Evolutionary conservation across 2,113 vertebrate genomes (phyloP).

Genomic region (Hypanus sabinus): DNA sequence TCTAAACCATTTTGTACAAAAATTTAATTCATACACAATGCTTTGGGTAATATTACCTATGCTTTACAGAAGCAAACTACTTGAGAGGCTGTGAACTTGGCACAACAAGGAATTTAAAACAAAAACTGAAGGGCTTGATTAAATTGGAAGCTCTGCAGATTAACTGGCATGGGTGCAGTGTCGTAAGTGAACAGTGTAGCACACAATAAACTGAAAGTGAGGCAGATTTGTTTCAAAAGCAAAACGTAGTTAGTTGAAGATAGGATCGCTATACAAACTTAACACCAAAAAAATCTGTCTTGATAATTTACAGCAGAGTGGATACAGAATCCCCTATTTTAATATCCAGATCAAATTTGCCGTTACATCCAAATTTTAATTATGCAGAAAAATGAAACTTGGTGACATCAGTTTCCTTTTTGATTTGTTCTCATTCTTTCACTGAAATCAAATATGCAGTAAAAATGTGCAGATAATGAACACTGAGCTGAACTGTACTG

Average conservation of each 20-base stretch:
- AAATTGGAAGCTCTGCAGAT: no score
- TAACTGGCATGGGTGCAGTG: no score
- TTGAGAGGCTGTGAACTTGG: no score
- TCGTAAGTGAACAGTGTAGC: no score
- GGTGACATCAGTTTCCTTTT: not conserved
- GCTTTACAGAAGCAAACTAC: not conserved
- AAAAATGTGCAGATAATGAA: no score
- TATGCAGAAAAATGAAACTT: not conserved
- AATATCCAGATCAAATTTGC: not conserved
- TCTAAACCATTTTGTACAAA: not conserved
- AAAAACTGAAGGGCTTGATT: no score
- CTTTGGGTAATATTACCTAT: not conserved
- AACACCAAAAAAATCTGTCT: not conserved
- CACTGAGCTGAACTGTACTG: no score
- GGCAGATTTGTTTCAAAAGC: no score
- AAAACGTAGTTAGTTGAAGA: not conserved
- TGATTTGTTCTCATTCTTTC: not conserved
- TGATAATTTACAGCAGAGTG: not conserved
- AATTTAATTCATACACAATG: not conserved
- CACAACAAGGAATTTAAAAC: no score
- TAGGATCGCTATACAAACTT: not conserved
- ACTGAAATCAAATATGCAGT: no score
- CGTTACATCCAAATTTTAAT: not conserved
- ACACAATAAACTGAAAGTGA: no score
- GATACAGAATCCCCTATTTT: not conserved